These are phyloP conservation scores for Drosophila multiciliata DNA, from an alignment of 2,888 invertebrate genomes.

Conservation along the genomic window DNA sequence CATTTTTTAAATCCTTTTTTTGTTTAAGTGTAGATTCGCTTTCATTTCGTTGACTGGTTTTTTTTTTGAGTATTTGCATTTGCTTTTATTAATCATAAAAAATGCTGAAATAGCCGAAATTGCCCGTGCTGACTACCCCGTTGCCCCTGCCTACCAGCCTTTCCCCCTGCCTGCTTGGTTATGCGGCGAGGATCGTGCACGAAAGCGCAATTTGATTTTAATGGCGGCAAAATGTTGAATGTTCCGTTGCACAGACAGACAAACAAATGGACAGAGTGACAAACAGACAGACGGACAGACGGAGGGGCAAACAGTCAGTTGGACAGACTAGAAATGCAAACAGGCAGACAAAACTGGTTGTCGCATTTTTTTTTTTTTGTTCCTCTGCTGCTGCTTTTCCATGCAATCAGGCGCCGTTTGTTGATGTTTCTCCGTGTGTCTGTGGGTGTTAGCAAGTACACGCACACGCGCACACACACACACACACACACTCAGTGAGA, in stretches of 20 bases:
- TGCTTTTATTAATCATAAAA: slow-evolving; percentile 79
- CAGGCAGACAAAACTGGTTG: slow-evolving; percentile 45
- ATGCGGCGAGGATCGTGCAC: slow-evolving; percentile 49
- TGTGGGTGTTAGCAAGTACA: slow-evolving; percentile 41
- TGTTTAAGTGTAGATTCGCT: slow-evolving; percentile 33
- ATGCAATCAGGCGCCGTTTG: slow-evolving; percentile 76
- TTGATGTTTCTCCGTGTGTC: slow-evolving; percentile 54
- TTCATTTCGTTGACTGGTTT: slow-evolving; percentile 55
- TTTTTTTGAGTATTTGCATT: slow-evolving; percentile 74
- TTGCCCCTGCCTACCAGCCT: background rate
- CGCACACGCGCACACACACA: slow-evolving; percentile 11
- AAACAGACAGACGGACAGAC: slow-evolving; percentile 5
- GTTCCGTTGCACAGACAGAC: slow-evolving; percentile 57
- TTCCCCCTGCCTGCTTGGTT: slow-evolving; percentile 7
- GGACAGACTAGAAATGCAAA: slow-evolving; percentile 30
- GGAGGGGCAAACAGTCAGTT: background rate
- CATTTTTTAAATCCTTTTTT: background rate
- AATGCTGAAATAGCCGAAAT: slow-evolving; percentile 71
- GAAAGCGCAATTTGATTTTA: slow-evolving; percentile 81
- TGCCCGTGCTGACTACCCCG: slow-evolving; percentile 14
- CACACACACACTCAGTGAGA: slow-evolving; percentile 12
- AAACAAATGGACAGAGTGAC: slow-evolving; percentile 8
- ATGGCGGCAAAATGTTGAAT: slow-evolving; percentile 79
- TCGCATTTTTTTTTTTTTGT: slow-evolving; percentile 2
- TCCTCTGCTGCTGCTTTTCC: slow-evolving; percentile 37